Conservation (phyloP, 1,140 invertebrate species). For the Mactra quadrangularis region DNA sequence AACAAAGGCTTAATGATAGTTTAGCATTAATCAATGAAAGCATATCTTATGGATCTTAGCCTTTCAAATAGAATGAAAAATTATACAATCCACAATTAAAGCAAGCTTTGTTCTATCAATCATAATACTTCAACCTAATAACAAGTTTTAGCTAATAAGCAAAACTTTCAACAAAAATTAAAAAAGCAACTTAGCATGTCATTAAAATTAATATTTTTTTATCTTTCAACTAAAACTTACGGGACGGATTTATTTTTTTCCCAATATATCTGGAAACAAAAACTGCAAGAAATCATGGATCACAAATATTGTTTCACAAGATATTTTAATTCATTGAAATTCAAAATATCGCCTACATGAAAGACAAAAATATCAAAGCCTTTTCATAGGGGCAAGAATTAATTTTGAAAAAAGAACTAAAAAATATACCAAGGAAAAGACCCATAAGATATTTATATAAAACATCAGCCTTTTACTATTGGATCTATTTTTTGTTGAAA, state of each 20-base stretch:
- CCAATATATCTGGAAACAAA: slow-evolving; percentile 32
- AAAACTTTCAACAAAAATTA: too few relatives aligned
- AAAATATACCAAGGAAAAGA: slow-evolving; percentile 36
- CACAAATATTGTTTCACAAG: not conserved
- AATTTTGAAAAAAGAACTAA: not conserved
- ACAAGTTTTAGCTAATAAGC: too few relatives aligned
- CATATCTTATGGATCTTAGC: slow-evolving; percentile 28
- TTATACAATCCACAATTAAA: too few relatives aligned
- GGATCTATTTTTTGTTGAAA: not conserved
- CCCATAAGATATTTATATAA: slow-evolving; percentile 32
- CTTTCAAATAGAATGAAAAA: not conserved
- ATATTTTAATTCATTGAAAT: not conserved
- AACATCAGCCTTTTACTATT: not conserved
- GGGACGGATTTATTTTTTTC: not conserved
- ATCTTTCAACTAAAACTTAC: too few relatives aligned
- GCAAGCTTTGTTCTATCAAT: too few relatives aligned
- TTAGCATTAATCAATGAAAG: slow-evolving; percentile 1
- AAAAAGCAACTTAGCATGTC: too few relatives aligned
- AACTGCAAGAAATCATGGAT: not conserved
- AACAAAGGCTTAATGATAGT: not conserved
- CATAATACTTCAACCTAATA: too few relatives aligned
- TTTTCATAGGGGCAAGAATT: not conserved
- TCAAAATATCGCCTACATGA: not conserved
- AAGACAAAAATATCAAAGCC: not conserved
- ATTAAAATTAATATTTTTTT: too few relatives aligned